Evolutionary conservation across 2,888 invertebrate genomes (phyloP), one percentile per base, ranked within the genome.

Genomic region (Callinectes sapidus): DNA sequence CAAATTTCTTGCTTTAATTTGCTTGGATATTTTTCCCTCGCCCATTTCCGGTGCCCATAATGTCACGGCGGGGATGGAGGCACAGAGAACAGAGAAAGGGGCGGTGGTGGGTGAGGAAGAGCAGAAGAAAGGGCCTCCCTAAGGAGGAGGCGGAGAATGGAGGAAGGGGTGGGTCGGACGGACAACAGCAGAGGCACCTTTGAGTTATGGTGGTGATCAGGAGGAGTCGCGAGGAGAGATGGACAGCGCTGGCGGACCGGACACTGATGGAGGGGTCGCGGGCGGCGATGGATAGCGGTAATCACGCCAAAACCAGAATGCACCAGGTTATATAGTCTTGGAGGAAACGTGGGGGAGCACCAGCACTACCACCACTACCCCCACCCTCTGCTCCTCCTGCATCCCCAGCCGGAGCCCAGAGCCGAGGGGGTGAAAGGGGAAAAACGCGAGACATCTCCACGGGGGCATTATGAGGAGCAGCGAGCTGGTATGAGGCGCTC

Each of bases 201-300:
- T 93, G 93, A 93, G 91, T 93, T 93, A 93, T 93, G 87, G 91
- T 77, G 93, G 93, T 91, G 93, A 93, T 93, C 93, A 93, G 91
- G 90, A 87, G 90, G 91, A 93, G 93, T 93, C 93, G 93, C 93
- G 54, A 90, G 91, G 93, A 93, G 93, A 93, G 93, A 93, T 93
- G 93, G 93, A 93, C 93, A 93, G 93, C 93, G 92, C 93, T 92
- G 91, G 89, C 91, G 90, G 87, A 54, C 93, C 77, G 91, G 93
- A 93, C 93, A 93, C 91, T 93, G 93, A 93, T 93, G 93, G 93
- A 93, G 92, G 89, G 88, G 90, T 93, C 90, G 90, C 48, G 91
- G 90, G 89, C 93, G 90, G 93, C 90, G 93, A 93, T 93, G 90
- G 93, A 93, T 93, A 87, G 93, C 85, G 93, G 93, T 93, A 93